Evolutionary conservation across 2,888 invertebrate genomes (phyloP), one percentile per base, ranked within the genome.

Genomic region (Actias luna): DNA sequence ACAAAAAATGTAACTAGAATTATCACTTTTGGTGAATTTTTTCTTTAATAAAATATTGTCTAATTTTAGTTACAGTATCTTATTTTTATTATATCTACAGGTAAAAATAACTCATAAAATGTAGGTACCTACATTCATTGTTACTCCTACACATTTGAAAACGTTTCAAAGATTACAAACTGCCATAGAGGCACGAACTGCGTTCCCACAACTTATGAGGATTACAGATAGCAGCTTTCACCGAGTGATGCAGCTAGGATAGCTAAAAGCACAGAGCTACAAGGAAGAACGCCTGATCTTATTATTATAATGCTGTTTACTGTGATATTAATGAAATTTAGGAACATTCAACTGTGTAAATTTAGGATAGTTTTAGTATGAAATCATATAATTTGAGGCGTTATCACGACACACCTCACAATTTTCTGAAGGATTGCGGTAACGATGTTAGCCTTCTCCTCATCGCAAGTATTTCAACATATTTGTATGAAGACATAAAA

Each of bases 221-320:
- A 82, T 84, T 85, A 84, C 82, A 83, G 82, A 85, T 81, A 78
- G 74, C 75, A 76, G 80, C 90, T 90, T 90, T 91, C 89, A 85
- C 89, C 73, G 70, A 69, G 71, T 71, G 75, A 79, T 84, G 80
- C 78, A 79, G 80, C 72, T 82, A 84, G 84, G 85, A 88, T 84
- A 80, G 76, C 74, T 76, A 81, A 8, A 46, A 46, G 22, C 46
- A 22, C 22, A 46, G 18, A 46, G 7, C 22, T 46, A 46, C 73
- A 67, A 87, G 83, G 83, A 84, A 82, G 81, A 84, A 78, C 80
- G 77, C 75, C 68, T 75, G 82, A 39, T 77, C 82, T 68, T 84
- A 78, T 77, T 80, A 71, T 42, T 66, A 77, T 81, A 80, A 82
- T 78, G 77, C 83, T 78, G 74, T 77, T 74, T 79, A 80, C 79